Evolutionary conservation across 2,797 vertebrate species (phyloP), one percentile per base, ranked within the genome.

Genomic region (Argya squamiceps): DNA sequence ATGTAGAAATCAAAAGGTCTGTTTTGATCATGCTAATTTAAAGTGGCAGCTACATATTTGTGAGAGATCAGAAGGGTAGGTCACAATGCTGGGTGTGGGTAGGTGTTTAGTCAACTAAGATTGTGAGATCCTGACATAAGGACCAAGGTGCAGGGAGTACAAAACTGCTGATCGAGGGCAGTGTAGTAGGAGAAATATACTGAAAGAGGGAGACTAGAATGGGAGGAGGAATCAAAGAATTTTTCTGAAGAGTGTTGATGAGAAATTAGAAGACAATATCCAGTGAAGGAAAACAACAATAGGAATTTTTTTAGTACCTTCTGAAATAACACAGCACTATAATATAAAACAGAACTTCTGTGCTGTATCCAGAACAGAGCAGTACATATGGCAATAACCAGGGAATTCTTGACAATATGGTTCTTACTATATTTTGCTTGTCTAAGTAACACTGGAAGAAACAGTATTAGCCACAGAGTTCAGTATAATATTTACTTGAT

Each of bases 21-120:
- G 71, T 81, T 86, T 78, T 65, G 62, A 69, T 81, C 50, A 47
- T 62, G 67, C 34, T 76, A 46, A 59, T 92, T 88, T 84, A 53
- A 93, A 92, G 79, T 93, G 83, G 44, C 74, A 90, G 47, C 74
- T 93, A 75, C 74, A 63, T 21, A 41, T 78, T 86, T 0, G 3
- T 73, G 63, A 87, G 62, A 76, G 85, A 90, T 81, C 50, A 68
- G 75, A 63, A 97, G 96, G 94, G 86, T 84, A 94, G 95, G 93
- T 95, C 94, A 89, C 47, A 84, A 9, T 76, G 74, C 75, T 90
- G 77, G 52, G n/a, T 73, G 79, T 93, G 83, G 92, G 90, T 93
- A 89, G 89, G 90, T 95, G 93, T 96, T 97, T 78, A 92, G 80
- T 75, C 93, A 93, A 84, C 83, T 52, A 94, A 24, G 55, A 76